Evolutionary conservation across 2,113 vertebrate genomes (phyloP), one percentile per base, ranked within the genome.

Genomic region (Mobula hypostoma): DNA sequence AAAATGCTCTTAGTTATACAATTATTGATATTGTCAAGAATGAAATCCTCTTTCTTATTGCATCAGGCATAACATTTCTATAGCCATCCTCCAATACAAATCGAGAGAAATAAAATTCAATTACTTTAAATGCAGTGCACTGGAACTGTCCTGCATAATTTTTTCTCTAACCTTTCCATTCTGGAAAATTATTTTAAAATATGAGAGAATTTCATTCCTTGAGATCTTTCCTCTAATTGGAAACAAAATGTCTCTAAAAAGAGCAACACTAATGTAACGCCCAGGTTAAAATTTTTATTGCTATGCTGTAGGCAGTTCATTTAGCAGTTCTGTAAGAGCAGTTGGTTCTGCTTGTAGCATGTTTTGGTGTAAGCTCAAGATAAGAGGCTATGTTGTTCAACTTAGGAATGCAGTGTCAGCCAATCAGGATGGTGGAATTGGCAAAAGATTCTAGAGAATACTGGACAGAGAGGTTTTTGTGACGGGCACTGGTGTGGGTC

Each of bases 81-180:
- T 68, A 29, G 29, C 61, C 85, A 32, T 32, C 61, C 61, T 90
- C 61, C 5, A 90, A 12, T 29, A n/a, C 7, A 15, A 87, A 90
- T 90, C 68, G 58, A 66, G 29, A 90, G 85, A 90, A 90, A n/a
- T 63, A 66, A 90, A 66, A 90, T 7, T n/a, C n/a, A 90, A 90
- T 90, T 87, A n/a, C 83, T 87, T 58, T 87, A 27, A 87, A 87
- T 61, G 82, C 82, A 29, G 21, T 7, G 0, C 9, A 87, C 83
- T 61, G 58, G 61, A 61, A 11, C 56, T 61, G 82, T 27, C 27
- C 27, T 61, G 83, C 11, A 61, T 66, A 63, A 2, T 66, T 66
- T 29, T 66, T 19, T 68, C 61, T 90, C 61, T 29, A 90, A 3
- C 66, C 29, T 66, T 66, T 27, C 61, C 85, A 32, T 14, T 8